Base-by-base conservation (phyloP, 2,888 invertebrate species). In the Agonum fuliginosum region DNA sequence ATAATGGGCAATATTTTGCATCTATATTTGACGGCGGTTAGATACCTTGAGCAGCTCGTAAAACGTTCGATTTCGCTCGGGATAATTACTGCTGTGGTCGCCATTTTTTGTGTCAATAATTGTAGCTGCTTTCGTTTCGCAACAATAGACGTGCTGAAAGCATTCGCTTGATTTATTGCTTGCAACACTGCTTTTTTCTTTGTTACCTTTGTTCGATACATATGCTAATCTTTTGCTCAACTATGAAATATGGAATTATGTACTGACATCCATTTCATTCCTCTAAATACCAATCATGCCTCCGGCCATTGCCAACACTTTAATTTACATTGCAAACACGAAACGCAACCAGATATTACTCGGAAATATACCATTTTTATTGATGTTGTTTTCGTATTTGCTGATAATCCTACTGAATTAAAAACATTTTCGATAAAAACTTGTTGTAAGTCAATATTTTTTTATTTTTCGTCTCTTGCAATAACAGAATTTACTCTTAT, bases 1-100 rank as follows among this genome's bases (percentile, higher is more conserved):
- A 67, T 67, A 67, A 67, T 67, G 22, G 67, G 37, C 41, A 20
- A 67, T 67, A 67, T 67, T 67, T 67, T 67, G 67, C 67, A 67
- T 67, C 41, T 37, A 54, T 54, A 54, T 54, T 54, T 54, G 46
- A 46, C 24, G 54, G 54, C 22, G n/a, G 54, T 24, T 67, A 62
- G 27, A 27, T 62, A 62, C 54, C 54, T 37, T 37, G 6, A 37
- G 8, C 37, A 37, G 30, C 34, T 34, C 30, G 58, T 62, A 62
- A 46, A 62, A 62, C 58, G 58, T 51, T 51, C 22, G 51, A 51
- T 51, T 51, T 22, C 51, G 6, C 51, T n/a, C 1, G 14, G 30
- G 58, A 62, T 62, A 62, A 62, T 62, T 62, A 62, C 30, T 62
- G 58, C 30, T 62, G 34, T 14, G 58, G 58, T 62, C 5, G 58